Evolutionary conservation across 1,140 invertebrate species (phyloP).

Genomic region (Hermatobates lingyangjiaoensis): DNA sequence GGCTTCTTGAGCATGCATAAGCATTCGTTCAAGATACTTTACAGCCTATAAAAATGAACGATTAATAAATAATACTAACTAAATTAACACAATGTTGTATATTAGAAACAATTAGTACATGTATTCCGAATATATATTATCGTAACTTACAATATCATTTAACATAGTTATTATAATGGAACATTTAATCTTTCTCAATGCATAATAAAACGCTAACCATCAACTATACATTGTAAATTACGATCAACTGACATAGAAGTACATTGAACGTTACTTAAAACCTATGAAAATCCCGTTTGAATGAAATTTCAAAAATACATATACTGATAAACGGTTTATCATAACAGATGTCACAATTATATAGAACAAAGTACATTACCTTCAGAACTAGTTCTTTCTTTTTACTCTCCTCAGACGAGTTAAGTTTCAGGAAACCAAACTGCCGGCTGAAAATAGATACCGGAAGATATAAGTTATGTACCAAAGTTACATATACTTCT

Average conservation of each 20-base stretch:
- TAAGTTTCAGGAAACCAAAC: slow-evolving; percentile 67
- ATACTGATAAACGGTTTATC: neutral
- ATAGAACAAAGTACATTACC: slow-evolving; percentile 23
- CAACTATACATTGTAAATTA: no score
- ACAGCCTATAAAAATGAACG: slow-evolving; percentile 33
- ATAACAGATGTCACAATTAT: neutral
- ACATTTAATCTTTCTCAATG: no score
- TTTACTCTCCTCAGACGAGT: slow-evolving; percentile 48
- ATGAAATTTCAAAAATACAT: slow-evolving; percentile 6
- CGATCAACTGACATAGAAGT: no score
- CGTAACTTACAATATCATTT: no score
- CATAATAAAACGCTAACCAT: no score
- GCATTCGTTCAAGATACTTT: slow-evolving; percentile 65
- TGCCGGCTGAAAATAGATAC: slow-evolving; percentile 46
- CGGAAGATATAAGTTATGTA: neutral
- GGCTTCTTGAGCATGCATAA: slow-evolving; percentile 41
- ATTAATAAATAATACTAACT: slow-evolving; percentile 3
- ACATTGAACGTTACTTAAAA: no score
- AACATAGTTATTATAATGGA: no score
- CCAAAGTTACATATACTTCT: no score
- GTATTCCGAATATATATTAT: no score
- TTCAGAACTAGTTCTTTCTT: slow-evolving; percentile 60
- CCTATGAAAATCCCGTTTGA: slow-evolving; percentile 6
- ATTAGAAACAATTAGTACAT: no score
- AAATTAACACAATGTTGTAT: no score